Evolutionary conservation across 1,140 invertebrate species (phyloP).

Genomic region (Lasioglossum baleicum): DNA sequence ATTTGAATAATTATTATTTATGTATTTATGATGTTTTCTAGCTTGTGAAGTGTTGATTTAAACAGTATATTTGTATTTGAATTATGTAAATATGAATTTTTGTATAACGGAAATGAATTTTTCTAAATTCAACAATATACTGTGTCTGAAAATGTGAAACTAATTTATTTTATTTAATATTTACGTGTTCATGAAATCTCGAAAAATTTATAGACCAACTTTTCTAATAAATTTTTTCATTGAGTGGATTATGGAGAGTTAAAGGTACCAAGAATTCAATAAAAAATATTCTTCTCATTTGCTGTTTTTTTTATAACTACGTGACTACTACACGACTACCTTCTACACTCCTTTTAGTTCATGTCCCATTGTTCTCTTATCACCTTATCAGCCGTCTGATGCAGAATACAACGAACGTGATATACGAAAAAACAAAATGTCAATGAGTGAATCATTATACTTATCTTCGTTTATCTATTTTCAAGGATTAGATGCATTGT

Average conservation of each 20-base stretch:
- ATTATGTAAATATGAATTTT: slow-evolving; percentile 27
- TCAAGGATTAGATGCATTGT: slow-evolving; percentile 4
- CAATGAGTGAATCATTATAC: slow-evolving; percentile 4
- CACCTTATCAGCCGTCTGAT: slow-evolving; percentile 20
- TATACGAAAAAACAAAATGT: slow-evolving; percentile 46
- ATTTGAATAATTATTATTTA: slow-evolving; percentile 9
- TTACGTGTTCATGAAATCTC: slow-evolving; percentile 5
- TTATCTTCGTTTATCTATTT: slow-evolving; percentile 14
- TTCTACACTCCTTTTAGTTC: slow-evolving; percentile 20
- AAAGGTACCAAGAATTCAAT: not conserved
- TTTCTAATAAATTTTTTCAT: not conserved
- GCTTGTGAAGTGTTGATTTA: not conserved
- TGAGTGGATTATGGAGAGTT: not conserved
- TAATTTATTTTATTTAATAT: slow-evolving; percentile 10
- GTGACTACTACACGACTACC: slow-evolving; percentile 1
- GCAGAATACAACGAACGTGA: slow-evolving; percentile 20
- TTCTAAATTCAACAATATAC: not conserved
- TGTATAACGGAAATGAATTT: not conserved
- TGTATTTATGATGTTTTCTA: slow-evolving; percentile 11
- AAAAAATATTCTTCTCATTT: not conserved
- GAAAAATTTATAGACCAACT: not conserved
- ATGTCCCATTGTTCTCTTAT: slow-evolving; percentile 14
- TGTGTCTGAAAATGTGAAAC: not conserved
- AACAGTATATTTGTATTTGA: not conserved
- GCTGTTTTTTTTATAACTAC: not conserved